Evolutionary conservation across 2,888 invertebrate genomes (phyloP).

Genomic region (Laothoe populi): DNA sequence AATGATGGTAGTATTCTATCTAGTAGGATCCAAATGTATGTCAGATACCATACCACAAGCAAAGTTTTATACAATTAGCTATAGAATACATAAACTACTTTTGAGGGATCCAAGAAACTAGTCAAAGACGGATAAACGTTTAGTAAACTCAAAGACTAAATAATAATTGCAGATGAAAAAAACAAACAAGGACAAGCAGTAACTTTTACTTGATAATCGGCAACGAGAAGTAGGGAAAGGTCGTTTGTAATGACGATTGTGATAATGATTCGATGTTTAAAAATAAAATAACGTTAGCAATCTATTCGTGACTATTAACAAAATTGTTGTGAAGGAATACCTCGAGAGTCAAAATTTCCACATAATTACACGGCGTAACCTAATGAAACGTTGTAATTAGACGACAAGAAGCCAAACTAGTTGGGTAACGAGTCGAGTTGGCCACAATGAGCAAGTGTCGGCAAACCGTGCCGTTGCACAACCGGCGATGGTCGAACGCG

Average conservation of each 20-base stretch:
- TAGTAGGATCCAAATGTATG: no score
- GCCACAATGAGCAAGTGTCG: slow-evolving; percentile 82
- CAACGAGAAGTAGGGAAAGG: slow-evolving; percentile 18
- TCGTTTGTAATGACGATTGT: slow-evolving; percentile 21
- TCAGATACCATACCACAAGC: no score
- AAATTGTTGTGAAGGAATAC: slow-evolving; percentile 31
- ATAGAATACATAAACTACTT: neutral
- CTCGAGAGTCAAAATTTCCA: slow-evolving; percentile 46
- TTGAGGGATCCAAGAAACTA: neutral
- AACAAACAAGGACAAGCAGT: slow-evolving; percentile 16
- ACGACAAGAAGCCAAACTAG: slow-evolving; percentile 77
- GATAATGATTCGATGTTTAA: slow-evolving; percentile 9
- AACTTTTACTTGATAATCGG: slow-evolving; percentile 17
- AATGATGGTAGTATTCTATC: no score
- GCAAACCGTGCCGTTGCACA: slow-evolving; percentile 78
- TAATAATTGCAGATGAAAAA: neutral
- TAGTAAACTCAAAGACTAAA: slow-evolving; percentile 6
- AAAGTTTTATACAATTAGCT: no score
- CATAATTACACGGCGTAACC: slow-evolving; percentile 58
- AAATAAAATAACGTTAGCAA: slow-evolving; percentile 17
- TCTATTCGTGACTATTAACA: slow-evolving; percentile 20
- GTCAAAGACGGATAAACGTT: neutral
- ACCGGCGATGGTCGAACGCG: slow-evolving; percentile 81
- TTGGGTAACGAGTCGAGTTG: slow-evolving; percentile 75
- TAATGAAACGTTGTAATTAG: slow-evolving; percentile 76